Conservation (phyloP, 1,140 invertebrate species). For the Atta texana region DNA sequence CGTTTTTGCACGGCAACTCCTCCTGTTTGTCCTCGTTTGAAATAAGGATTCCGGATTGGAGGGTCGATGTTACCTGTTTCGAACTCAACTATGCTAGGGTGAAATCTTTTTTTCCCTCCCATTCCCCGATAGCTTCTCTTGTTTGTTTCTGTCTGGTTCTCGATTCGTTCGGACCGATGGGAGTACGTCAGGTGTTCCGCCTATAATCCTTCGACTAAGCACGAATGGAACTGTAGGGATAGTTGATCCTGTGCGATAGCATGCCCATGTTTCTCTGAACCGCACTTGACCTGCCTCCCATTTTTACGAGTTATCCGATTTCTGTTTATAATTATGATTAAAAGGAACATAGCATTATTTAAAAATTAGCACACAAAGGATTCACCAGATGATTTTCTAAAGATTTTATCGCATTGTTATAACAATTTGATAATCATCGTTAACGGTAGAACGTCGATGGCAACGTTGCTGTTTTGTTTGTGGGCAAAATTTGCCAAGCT, state of each 20-base stretch:
- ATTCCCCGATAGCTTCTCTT: neutral
- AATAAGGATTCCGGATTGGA: slow-evolving; percentile 60
- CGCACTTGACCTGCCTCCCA: slow-evolving; percentile 28
- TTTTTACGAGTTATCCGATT: slow-evolving; percentile 36
- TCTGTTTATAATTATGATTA: neutral
- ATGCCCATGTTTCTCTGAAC: slow-evolving; percentile 22
- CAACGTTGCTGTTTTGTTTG: neutral
- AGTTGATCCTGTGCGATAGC: slow-evolving; percentile 31
- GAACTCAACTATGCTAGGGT: slow-evolving; percentile 29
- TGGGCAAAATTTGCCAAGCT: slow-evolving; percentile 22
- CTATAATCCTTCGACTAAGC: slow-evolving; percentile 58
- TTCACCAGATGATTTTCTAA: neutral
- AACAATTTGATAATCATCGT: neutral
- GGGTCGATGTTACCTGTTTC: slow-evolving; percentile 41
- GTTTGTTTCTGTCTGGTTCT: slow-evolving; percentile 45
- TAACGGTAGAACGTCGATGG: neutral
- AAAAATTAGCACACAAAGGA: neutral
- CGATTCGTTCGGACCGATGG: slow-evolving; percentile 48
- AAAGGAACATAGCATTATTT: neutral
- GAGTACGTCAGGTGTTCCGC: slow-evolving; percentile 57
- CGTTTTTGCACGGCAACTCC: slow-evolving; percentile 35
- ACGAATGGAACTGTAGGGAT: slow-evolving; percentile 41
- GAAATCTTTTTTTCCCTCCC: slow-evolving; percentile 25
- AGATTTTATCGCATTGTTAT: neutral
- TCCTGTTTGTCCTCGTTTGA: slow-evolving; percentile 56